Evolutionary conservation across 1,140 invertebrate species (phyloP).

Genomic region (Drosophila obscura): DNA sequence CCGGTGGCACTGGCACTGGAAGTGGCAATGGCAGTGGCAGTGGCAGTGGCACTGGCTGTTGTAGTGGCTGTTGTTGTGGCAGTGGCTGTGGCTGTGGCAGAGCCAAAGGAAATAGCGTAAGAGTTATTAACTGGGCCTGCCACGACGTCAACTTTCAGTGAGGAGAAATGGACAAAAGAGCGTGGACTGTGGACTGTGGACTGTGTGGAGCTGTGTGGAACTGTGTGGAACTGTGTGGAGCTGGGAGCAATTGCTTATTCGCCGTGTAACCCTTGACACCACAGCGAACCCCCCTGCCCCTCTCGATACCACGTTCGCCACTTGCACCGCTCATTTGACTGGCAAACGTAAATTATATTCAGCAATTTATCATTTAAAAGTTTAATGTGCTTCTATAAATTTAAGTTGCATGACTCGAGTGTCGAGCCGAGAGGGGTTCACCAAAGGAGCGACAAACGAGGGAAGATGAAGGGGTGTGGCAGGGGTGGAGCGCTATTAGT

Average conservation of each 20-base stretch:
- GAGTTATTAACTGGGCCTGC: slow-evolving; percentile 78
- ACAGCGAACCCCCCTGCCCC: background rate
- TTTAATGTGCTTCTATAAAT: slow-evolving; percentile 82
- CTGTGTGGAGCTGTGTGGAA: too few relatives aligned
- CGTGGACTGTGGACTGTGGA: too few relatives aligned
- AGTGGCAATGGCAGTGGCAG: too few relatives aligned
- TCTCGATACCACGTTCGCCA: background rate
- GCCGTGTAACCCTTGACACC: background rate
- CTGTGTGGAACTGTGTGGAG: too few relatives aligned
- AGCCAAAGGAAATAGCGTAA: slow-evolving; percentile 53
- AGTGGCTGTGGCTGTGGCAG: background rate
- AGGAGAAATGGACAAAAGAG: background rate
- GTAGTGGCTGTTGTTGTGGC: too few relatives aligned
- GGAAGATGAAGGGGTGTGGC: background rate
- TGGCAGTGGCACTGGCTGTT: too few relatives aligned
- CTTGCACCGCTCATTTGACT: slow-evolving; percentile 46
- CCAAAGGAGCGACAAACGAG: background rate
- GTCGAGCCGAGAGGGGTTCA: slow-evolving; percentile 12
- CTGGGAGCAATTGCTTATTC: slow-evolving; percentile 16
- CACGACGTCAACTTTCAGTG: slow-evolving; percentile 44
- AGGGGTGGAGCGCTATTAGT: slow-evolving; percentile 60
- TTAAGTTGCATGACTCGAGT: slow-evolving; percentile 76
- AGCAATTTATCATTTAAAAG: slow-evolving; percentile 82
- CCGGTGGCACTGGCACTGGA: too few relatives aligned
- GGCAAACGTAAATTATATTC: slow-evolving; percentile 77